Conservation (phyloP, 2,113 vertebrate species). For the Benitochromis conjunctus region DNA sequence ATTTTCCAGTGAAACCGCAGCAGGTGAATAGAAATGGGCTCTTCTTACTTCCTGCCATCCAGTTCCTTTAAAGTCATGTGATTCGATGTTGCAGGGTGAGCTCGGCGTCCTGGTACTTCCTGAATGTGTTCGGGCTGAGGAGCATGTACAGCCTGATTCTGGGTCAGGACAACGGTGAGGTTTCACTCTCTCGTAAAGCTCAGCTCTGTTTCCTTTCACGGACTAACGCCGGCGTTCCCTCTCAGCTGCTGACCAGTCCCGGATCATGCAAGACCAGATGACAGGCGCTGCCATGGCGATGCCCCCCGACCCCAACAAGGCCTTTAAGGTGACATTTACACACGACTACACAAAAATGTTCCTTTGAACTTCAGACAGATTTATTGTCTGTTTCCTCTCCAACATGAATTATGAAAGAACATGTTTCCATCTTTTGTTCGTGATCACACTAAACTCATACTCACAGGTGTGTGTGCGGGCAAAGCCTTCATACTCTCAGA, state of each 20-base stretch:
- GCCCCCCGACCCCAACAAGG: constrained; percentile 78
- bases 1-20: not conserved
- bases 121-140: constrained; percentile 78
- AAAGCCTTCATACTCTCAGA: not conserved
- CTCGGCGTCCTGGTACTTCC: constrained; percentile 81
- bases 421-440: not conserved
- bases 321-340: constrained; percentile 74
- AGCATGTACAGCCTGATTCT: constrained; percentile 81
- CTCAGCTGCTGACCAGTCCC: constrained; percentile 75
- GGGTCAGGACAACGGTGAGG: constrained; percentile 81
- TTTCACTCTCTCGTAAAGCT: not conserved
- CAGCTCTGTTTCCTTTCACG: not conserved
- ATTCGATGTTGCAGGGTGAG: constrained; percentile 73
- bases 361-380: not conserved
- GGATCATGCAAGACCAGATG: constrained; percentile 81
- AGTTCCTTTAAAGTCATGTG: too few species aligned
- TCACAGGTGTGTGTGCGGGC: not conserved
- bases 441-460: not conserved
- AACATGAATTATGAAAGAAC: not conserved
- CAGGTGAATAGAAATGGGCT: not conserved
- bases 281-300: constrained; percentile 74
- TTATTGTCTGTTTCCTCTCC: not conserved
- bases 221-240: not conserved
- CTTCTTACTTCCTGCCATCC: not conserved
- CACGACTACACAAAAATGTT: not conserved